Evolutionary conservation across 2,113 vertebrate species (phyloP), one percentile per base, ranked within the genome.

Genomic region (Sinocyclocheilus anshuiensis): DNA sequence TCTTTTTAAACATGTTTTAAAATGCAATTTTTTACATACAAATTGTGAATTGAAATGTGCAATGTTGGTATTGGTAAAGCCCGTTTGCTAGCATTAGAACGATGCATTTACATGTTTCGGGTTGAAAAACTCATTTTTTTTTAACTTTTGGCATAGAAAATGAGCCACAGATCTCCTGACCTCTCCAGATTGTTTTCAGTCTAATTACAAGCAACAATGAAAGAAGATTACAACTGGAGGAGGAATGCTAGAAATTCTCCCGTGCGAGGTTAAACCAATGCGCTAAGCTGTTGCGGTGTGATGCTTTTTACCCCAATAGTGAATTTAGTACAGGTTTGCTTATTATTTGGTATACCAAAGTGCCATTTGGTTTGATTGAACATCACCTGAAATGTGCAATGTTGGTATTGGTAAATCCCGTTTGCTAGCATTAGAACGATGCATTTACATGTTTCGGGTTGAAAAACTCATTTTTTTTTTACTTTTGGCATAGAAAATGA

Each of bases 241-340:
- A 86, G 89, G 89, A 90, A 90, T 90, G 86, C 86, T 85, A 89
- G 80, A 85, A 86, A 89, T 86, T 50, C 84, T 69, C 67, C 59
- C 39, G 65, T 83, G 76, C 84, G 71, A 84, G 87, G 81, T 71
- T 72, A 88, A 90, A 88, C 76, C 89, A 83, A 24, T 48, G 72
- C 13, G 16, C 36, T 88, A 90, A 90, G 87, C 89, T 74, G 77
- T 26, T 57, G 12, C 80, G 50, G 87, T 48, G 76, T 63, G 85
- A 84, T 57, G 33, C 59, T 87, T 85, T 84, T 77, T 82, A 72
- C 72, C 63, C 59, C 45, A 59, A 61, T 53, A 39, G 20, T 63
- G 77, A 75, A 26, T 88, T 84, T 50, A 61, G 24, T 76, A 45
- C 42, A 80, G 39, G 29, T 39, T 84, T 63, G 53, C 74, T 72